A percentile compares a stretch with the other conserved stretches of the same genome.
phyloP scores from a whole-genome alignment of 2,888 invertebrate species.

The Colletes collaris region DNA sequence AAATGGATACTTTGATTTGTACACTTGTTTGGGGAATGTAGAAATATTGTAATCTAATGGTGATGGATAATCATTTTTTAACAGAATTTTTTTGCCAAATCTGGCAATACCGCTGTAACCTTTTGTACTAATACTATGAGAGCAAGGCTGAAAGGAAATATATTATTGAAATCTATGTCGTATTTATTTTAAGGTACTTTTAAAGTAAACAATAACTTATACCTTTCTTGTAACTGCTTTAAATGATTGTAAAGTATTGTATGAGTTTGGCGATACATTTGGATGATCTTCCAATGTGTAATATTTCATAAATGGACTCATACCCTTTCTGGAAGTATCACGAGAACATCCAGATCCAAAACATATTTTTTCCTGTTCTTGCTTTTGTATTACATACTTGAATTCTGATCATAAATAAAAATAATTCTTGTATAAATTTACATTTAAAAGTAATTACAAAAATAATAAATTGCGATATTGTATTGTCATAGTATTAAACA shows the following conservation, averaged over 20 bases:
- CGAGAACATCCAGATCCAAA: slow-evolving; percentile 77
- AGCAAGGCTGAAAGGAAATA: slow-evolving; percentile 69
- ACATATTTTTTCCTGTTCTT: slow-evolving; percentile 74
- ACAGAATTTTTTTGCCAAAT: slow-evolving; percentile 48
- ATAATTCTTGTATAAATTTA: neutral
- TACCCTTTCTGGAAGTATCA: slow-evolving; percentile 71
- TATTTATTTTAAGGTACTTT: neutral
- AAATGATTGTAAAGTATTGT: slow-evolving; percentile 71
- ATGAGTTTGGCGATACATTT: slow-evolving; percentile 72
- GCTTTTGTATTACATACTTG: slow-evolving; percentile 72
- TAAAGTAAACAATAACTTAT: slow-evolving; percentile 7
- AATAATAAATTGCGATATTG: too few species aligned
- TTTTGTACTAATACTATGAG: slow-evolving; percentile 73
- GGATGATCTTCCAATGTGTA: slow-evolving; percentile 71
- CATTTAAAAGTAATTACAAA: too few species aligned
- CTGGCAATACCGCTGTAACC: slow-evolving; percentile 77
- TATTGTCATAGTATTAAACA: too few species aligned
- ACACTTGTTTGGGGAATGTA: slow-evolving; percentile 57
- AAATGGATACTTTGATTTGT: slow-evolving; percentile 69
- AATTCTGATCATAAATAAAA: slow-evolving; percentile 66
- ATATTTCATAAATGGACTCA: slow-evolving; percentile 74
- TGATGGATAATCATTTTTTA: slow-evolving; percentile 70
- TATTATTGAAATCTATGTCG: slow-evolving; percentile 2
- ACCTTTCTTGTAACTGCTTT: slow-evolving; percentile 73
- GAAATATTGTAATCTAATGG: slow-evolving; percentile 68